Base-by-base conservation (phyloP, 2,888 invertebrate species). In the Eupithecia pulchellata region DNA sequence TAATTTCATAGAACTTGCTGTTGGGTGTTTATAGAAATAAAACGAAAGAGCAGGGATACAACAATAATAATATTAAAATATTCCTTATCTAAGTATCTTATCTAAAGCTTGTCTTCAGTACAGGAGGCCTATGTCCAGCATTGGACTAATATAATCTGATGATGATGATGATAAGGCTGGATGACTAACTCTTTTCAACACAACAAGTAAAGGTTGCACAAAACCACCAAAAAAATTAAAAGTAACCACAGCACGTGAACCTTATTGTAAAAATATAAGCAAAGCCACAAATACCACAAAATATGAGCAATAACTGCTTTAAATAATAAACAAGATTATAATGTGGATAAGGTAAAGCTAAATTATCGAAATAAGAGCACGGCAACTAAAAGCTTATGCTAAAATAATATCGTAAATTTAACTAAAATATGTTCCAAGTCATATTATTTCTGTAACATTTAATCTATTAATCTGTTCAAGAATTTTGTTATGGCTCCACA, bases 401-500 rank as follows among this genome's bases (percentile, higher is more conserved):
- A 52, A 52, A 25, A 52, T 52, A 11, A 13, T 52, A 52, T 52
- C 52, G 52, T 57, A 57, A 66, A 32, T 29, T 58, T 36, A 34
- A 13, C 58, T 34, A 39, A 64, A 60, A 39, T 36, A 39, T 68
- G 47, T 57, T 32, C 20, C 64, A 55, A 47, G 47, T 66, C 58
- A 66, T 13, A 69, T 67, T 42, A 66, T 63, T 62, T 47, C 39
- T 62, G 66, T 74, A 71, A 67, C 68, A 62, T 64, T 42, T 66
- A 68, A 73, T 75, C 66, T 71, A 69, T 68, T 66, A 62, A 73
- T 72, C 36, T 74, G 76, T 76, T 60, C 77, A 72, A 72, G 72
- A 77, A 75, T 74, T 71, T 71, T 70, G 68, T 75, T 73, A 74
- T 68, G 34, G 64, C 64, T 66, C 60, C 25, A 67, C 64, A 72